Base-by-base conservation (phyloP, 2,888 invertebrate genomes). In the Cosmia trapezina region DNA sequence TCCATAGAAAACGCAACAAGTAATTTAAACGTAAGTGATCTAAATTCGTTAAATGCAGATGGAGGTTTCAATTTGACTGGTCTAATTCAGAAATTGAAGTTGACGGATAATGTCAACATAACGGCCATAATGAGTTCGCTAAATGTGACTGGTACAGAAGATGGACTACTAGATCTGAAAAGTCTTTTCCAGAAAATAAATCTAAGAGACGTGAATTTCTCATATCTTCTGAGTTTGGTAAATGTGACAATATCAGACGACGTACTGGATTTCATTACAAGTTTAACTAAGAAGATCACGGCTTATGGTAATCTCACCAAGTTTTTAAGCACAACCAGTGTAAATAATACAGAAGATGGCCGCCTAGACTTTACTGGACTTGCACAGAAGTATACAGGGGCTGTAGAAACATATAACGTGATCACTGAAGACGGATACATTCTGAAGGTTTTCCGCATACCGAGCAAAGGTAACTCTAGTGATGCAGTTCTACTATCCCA, bases 341-440 rank as follows among this genome's bases (percentile, higher is more conserved):
- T 45, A 19, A 12, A 56, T 1, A 56, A 37, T 6, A 45, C 78
- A 47, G 49, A 69, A 57, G 67, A 74, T 43, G 77, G 61, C 5
- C 22, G 33, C 11, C 56, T 70, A 0, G 63, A 74, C 45, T 80
- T 83, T 41, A 37, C 9, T 11, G 81, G 41, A 62, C 70, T 77
- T 28, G 59, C 71, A 9, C 12, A 47, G 37, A 83, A 83, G 47
- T 70, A 80, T 47, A 51, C 37, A 11, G 14, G 47, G 1, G 17
- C 49, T 6, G 70, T 54, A 41, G 11, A 68, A 57, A 43, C 45
- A 68, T 80, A 80, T 60, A 43, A 65, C 8, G 73, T 83, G 37
- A 80, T 11, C 11, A 82, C 84, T 17, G 61, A 70, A 45, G 84
- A 83, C 12, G 82, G 82, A 54, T 76, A 60, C 19, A 63, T 80